Percentiles rank a stretch among this genome's conserved stretches.
These are phyloP conservation scores for Chiridota heheva DNA, from an alignment of 35 echinoderm and acorn worm species.

Conservation along the genomic window DNA sequence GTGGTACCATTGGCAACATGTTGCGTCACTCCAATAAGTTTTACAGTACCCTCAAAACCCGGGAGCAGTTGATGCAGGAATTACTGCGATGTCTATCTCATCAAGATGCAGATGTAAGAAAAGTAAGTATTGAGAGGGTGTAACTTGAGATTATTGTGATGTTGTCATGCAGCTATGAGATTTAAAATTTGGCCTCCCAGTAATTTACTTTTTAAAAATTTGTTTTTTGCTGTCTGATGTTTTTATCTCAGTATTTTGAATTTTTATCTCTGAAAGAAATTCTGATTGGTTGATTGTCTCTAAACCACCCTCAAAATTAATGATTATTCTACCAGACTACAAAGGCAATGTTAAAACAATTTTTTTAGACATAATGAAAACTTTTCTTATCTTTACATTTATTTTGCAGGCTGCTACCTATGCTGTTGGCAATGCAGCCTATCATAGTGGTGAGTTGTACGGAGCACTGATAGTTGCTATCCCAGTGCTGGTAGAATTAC, in stretches of 20 bases:
- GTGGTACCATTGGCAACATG: constrained; percentile 89
- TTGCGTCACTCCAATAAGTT: constrained; percentile 75
- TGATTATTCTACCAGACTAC: too few species aligned
- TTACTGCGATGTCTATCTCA: constrained; percentile 54
- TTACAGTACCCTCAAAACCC: constrained; percentile 68
- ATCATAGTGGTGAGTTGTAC: constrained; percentile 83
- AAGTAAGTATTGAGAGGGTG: constrained; percentile 31
- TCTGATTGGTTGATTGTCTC: too few species aligned
- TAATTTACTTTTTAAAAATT: too few species aligned
- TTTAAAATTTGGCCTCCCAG: too few species aligned
- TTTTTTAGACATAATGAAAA: background rate
- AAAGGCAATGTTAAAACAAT: too few species aligned
- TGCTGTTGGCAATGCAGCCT: constrained; percentile 96
- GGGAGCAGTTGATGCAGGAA: constrained; percentile 49
- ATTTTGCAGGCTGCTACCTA: constrained; percentile 78
- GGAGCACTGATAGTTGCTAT: constrained; percentile 58
- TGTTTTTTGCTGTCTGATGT: too few species aligned
- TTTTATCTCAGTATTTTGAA: too few species aligned
- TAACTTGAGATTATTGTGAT: background rate
- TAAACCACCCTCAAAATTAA: too few species aligned
- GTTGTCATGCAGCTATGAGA: background rate
- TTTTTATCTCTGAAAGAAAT: too few species aligned
- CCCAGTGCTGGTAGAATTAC: constrained; percentile 75
- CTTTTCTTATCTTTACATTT: background rate
- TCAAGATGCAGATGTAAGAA: constrained; percentile 84